These are phyloP conservation scores for Osmerus mordax DNA, from an alignment of 2,113 vertebrate genomes.

Conservation along the genomic window DNA sequence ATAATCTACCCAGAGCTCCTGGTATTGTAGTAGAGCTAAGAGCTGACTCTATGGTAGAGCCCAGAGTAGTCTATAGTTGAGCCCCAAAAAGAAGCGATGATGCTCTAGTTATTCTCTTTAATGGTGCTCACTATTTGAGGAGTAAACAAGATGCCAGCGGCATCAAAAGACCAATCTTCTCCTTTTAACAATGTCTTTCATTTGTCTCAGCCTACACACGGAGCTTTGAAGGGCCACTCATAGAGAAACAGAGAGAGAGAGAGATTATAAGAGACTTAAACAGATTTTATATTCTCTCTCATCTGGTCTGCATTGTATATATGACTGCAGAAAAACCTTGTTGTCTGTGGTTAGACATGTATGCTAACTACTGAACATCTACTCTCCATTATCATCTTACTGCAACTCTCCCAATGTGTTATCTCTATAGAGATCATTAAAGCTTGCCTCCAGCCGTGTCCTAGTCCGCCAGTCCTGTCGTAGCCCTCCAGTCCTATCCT, in stretches of 20 bases:
- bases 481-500: too few species aligned
- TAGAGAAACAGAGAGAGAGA: slow-evolving; percentile 6
- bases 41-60: too few species aligned
- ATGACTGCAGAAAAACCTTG: slow-evolving; percentile 20
- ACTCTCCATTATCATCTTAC: not conserved
- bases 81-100: too few species aligned
- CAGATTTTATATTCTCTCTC: slow-evolving; percentile 32
- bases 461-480: too few species aligned
- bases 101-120: slow-evolving; percentile 19
- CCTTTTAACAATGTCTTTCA: slow-evolving; percentile 1
- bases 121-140: slow-evolving; percentile 23
- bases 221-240: slow-evolving; percentile 17
- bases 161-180: slow-evolving; percentile 17
- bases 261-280: slow-evolving; percentile 13
- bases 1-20: too few species aligned
- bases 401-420: too few species aligned
- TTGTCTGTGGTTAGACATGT: slow-evolving; percentile 15
- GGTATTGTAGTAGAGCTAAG: too few species aligned
- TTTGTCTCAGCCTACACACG: slow-evolving; percentile 4
- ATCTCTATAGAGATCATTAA: too few species aligned
- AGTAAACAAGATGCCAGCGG: slow-evolving; percentile 32
- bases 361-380: slow-evolving; percentile 26
- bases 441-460: too few species aligned
- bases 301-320: slow-evolving; percentile 23
- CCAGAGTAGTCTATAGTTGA: too few species aligned